phyloP scores from a whole-genome alignment of 2,113 vertebrate species.

The Grammomys dolichurus region DNA sequence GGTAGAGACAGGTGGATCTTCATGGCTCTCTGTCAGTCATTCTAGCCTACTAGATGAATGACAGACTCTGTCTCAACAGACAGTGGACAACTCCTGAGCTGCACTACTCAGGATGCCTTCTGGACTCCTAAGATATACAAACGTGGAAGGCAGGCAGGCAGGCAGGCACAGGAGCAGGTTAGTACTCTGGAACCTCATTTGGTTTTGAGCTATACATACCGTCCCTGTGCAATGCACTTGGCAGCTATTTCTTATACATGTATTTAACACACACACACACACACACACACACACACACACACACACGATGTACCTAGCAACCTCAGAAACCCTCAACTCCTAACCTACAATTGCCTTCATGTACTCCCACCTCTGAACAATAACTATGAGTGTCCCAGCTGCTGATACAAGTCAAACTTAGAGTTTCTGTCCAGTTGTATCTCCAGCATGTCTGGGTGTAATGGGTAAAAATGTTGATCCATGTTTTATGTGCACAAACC shows the following conservation, averaged over 20 bases:
- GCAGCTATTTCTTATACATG: not conserved
- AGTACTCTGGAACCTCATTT: not conserved
- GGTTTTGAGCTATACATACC: not conserved
- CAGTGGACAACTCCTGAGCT: not conserved
- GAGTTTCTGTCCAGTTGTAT: not conserved
- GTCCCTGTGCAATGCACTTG: not conserved
- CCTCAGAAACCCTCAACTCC: not conserved
- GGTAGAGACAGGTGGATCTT: not conserved
- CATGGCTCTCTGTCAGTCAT: not conserved
- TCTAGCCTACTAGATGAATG: not conserved
- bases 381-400: not conserved
- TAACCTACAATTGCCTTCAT: not conserved
- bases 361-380: not conserved
- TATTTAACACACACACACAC: not conserved
- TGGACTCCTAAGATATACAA: not conserved
- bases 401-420: not conserved
- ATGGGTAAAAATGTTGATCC: not conserved
- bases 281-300: not conserved
- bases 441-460: not conserved
- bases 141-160: not conserved
- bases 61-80: not conserved
- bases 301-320: not conserved
- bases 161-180: not conserved
- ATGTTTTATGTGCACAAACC: not conserved
- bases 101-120: not conserved